A percentile compares a stretch with the other conserved stretches of the same genome.
Conservation (phyloP, 2,888 invertebrate species). For the Nycteola revayana region DNA sequence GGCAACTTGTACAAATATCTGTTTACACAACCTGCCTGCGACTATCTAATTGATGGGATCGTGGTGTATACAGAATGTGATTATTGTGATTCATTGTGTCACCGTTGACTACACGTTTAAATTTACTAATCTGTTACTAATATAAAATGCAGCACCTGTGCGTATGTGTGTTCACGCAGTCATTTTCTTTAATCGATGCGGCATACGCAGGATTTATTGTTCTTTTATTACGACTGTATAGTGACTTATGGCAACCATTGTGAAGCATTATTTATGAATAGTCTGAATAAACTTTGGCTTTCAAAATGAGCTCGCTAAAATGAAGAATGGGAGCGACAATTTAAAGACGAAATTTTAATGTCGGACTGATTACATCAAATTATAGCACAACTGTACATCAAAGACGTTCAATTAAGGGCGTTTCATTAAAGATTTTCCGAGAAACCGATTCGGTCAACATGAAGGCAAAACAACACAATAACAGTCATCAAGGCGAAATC, state of each 20-base stretch:
- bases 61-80: slow-evolving; percentile 37
- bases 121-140: slow-evolving; percentile 32
- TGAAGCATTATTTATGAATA: neutral
- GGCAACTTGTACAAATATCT: slow-evolving; percentile 41
- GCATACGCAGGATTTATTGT: slow-evolving; percentile 34
- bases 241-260: neutral
- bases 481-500: slow-evolving; percentile 10
- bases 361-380: no score
- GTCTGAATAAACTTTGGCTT: no score
- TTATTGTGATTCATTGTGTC: slow-evolving; percentile 41
- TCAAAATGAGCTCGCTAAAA: no score
- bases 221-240: slow-evolving; percentile 17
- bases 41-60: slow-evolving; percentile 50
- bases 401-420: neutral
- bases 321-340: no score
- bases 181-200: slow-evolving; percentile 34
- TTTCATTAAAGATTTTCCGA: slow-evolving; percentile 8
- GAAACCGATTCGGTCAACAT: slow-evolving; percentile 8
- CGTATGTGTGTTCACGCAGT: slow-evolving; percentile 32
- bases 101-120: slow-evolving; percentile 29
- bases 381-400: no score
- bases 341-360: no score
- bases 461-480: slow-evolving; percentile 7
- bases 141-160: slow-evolving; percentile 32
- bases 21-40: slow-evolving; percentile 41